Percentiles rank a stretch among this genome's conserved stretches.
Conservation (phyloP, 2,113 vertebrate species). For the Chunga burmeisteri region DNA sequence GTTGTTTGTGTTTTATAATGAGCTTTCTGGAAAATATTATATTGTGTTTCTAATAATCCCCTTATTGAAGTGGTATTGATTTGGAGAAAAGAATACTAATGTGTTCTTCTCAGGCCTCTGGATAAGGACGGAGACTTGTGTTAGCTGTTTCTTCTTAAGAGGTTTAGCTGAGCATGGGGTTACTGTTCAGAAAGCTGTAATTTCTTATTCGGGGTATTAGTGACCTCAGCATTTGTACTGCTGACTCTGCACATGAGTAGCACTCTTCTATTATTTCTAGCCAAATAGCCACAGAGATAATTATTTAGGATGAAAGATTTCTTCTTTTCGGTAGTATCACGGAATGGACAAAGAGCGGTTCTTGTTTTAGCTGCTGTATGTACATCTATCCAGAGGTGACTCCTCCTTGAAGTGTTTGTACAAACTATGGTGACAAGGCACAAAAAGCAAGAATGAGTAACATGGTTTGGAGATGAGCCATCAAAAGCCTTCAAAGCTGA, state of each 20-base stretch:
- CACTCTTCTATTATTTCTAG: not conserved
- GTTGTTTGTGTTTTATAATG: slow-evolving; percentile 32
- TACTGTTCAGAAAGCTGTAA: not conserved
- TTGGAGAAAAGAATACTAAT: not conserved
- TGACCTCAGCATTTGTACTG: not conserved
- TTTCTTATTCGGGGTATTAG: not conserved
- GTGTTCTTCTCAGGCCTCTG: not conserved
- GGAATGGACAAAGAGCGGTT: not conserved
- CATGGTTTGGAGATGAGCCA: not conserved
- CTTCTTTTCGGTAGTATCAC: not conserved
- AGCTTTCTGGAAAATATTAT: not conserved
- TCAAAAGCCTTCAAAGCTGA: not conserved
- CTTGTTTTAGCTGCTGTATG: not conserved
- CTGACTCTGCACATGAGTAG: not conserved
- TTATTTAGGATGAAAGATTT: not conserved
- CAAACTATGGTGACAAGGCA: not conserved
- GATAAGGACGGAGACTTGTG: not conserved
- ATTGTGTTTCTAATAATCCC: slow-evolving; percentile 25
- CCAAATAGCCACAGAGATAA: not conserved
- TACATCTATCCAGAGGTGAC: not conserved
- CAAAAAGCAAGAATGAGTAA: not conserved
- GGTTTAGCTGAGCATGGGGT: not conserved
- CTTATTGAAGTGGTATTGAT: slow-evolving; percentile 29
- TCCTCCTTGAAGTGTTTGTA: not conserved
- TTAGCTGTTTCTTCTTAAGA: not conserved